Evolutionary conservation across 2,888 invertebrate species (phyloP).

Genomic region (Candidula unifasciata): DNA sequence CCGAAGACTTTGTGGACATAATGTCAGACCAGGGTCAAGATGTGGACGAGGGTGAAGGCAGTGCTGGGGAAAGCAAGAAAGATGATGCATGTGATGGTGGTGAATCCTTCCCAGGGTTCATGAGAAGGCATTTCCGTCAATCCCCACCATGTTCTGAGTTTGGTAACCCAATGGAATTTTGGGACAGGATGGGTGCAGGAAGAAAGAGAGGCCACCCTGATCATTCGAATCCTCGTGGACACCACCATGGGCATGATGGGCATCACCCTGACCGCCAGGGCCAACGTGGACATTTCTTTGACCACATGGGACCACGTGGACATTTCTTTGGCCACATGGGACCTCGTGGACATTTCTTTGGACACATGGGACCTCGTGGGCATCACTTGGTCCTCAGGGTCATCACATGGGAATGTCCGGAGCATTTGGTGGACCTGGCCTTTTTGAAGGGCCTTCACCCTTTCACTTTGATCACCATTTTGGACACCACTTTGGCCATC

Average conservation of each 20-base stretch:
- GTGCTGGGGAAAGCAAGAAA: background rate
- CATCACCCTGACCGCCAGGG: background rate
- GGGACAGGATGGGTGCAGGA: background rate
- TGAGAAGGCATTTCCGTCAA: background rate
- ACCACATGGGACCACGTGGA: background rate
- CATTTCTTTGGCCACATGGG: constrained; percentile 1
- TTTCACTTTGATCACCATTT: background rate
- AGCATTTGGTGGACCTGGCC: constrained; percentile 14
- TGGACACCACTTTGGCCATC: background rate
- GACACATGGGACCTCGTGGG: background rate
- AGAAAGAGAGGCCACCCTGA: constrained; percentile 26
- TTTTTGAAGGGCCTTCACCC: background rate
- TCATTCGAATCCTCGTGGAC: background rate
- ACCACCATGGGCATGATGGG: background rate
- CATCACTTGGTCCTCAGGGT: background rate
- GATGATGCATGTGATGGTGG: constrained; percentile 5
- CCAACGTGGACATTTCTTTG: background rate
- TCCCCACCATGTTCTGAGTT: constrained; percentile 9
- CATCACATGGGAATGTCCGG: constrained; percentile 11
- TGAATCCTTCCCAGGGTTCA: background rate
- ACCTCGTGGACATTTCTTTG: background rate
- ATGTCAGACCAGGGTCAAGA: constrained; percentile 12
- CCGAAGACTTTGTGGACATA: background rate
- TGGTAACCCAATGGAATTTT: constrained; percentile 11
- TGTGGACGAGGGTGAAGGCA: background rate